Conservation (phyloP, 2,888 invertebrate genomes). For the Aquatica leii region DNA sequence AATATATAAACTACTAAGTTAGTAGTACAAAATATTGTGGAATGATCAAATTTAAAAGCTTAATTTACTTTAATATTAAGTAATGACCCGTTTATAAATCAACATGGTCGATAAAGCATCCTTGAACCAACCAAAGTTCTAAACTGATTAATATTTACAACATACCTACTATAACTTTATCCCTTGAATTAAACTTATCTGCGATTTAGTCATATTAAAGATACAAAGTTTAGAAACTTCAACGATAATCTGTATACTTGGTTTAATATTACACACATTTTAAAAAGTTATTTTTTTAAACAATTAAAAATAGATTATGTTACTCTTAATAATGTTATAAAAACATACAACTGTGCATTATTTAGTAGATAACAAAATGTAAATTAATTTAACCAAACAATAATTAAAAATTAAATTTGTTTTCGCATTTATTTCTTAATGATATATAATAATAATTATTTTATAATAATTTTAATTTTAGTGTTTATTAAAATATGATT, state of each 20-base stretch:
- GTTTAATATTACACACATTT: not conserved
- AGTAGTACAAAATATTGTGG: not conserved
- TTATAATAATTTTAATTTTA: no score
- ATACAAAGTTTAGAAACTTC: slow-evolving; percentile 1
- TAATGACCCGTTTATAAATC: not conserved
- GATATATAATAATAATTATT: no score
- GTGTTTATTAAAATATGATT: no score
- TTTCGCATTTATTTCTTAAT: no score
- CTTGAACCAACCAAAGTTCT: slow-evolving; percentile 15
- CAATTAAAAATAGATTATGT: no score
- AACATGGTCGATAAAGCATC: slow-evolving; percentile 8
- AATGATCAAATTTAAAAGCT: not conserved
- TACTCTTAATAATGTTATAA: no score
- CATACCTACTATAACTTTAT: slow-evolving; percentile 14
- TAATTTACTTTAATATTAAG: not conserved
- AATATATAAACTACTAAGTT: slow-evolving; percentile 1
- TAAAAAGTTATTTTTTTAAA: not conserved
- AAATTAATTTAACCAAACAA: no score
- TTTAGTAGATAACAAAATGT: no score
- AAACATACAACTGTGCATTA: no score
- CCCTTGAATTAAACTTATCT: slow-evolving; percentile 10
- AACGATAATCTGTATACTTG: not conserved
- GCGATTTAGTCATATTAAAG: not conserved
- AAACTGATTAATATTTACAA: slow-evolving; percentile 28
- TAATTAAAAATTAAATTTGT: no score